Evolutionary conservation across 2,797 vertebrate genomes (phyloP).

Genomic region (Gambelia wislizenii): DNA sequence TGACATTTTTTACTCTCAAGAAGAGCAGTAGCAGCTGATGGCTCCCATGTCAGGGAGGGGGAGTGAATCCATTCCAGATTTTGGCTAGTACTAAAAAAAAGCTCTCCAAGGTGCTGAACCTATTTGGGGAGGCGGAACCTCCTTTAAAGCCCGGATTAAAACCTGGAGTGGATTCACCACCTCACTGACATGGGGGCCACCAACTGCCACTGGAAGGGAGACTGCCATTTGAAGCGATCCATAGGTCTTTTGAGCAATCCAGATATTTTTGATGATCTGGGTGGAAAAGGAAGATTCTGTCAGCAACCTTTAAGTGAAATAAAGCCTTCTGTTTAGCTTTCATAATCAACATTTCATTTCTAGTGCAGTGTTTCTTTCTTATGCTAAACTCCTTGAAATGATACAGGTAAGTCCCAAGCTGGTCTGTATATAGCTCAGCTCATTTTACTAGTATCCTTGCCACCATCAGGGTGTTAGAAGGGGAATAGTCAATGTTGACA

Average conservation of each 20-base stretch:
- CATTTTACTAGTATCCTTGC: neutral
- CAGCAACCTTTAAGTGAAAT: neutral
- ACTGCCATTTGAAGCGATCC: neutral
- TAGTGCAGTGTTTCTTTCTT: neutral
- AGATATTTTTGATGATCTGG: neutral
- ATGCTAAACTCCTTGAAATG: neutral
- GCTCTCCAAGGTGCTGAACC: no score
- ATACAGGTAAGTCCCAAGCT: neutral
- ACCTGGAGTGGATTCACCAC: no score
- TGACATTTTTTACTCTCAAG: no score
- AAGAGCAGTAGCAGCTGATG: no score
- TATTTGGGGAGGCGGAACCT: no score
- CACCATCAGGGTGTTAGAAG: neutral
- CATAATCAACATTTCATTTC: slow-evolving; percentile 4
- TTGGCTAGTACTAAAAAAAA: no score
- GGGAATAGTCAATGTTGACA: no score
- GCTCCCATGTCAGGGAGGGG: neutral
- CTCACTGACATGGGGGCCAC: no score
- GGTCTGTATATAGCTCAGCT: neutral
- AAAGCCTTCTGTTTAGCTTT: slow-evolving; percentile 6
- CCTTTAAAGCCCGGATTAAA: no score
- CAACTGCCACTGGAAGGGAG: no score
- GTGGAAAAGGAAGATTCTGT: neutral
- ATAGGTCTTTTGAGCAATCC: no score
- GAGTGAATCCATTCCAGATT: no score